These are phyloP conservation scores for Girardinichthys multiradiatus DNA, from an alignment of 2,113 vertebrate species.

Conservation along the genomic window DNA sequence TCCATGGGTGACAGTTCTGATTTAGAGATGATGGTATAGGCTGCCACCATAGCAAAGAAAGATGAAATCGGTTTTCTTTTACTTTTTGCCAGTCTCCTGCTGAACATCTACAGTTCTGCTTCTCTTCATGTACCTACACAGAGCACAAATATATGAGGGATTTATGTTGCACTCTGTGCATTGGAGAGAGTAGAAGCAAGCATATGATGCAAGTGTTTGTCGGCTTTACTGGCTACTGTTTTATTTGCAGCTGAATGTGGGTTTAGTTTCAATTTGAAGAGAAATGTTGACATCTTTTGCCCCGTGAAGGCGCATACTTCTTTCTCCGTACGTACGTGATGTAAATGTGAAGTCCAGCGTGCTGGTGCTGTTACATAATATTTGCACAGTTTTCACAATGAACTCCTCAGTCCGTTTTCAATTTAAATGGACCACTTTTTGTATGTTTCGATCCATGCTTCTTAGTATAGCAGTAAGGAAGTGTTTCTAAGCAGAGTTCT, in stretches of 20 bases:
- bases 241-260: background rate
- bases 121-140: conserved; percentile 47
- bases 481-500: no score
- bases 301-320: background rate
- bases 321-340: conserved; percentile 41
- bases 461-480: no score
- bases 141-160: conserved; percentile 35
- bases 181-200: conserved; percentile 36
- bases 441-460: conserved; percentile 27
- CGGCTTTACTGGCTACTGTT: conserved; percentile 19
- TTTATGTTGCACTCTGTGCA: conserved; percentile 40
- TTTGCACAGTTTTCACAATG: conserved; percentile 27
- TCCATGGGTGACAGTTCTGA: conserved; percentile 63
- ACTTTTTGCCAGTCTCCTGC: conserved; percentile 20
- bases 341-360: conserved; percentile 29
- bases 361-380: conserved; percentile 31
- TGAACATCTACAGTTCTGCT: conserved; percentile 26
- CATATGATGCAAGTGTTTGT: conserved; percentile 42
- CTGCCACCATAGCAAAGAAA: conserved; percentile 53
- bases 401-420: conserved; percentile 10
- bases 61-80: conserved; percentile 56
- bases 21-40: conserved; percentile 57
- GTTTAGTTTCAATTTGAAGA: conserved; percentile 17
- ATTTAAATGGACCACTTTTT: conserved; percentile 18
- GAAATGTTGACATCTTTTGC: conserved; percentile 33